Evolutionary conservation across 2,113 vertebrate genomes (phyloP).

Genomic region (Thermophis baileyi): DNA sequence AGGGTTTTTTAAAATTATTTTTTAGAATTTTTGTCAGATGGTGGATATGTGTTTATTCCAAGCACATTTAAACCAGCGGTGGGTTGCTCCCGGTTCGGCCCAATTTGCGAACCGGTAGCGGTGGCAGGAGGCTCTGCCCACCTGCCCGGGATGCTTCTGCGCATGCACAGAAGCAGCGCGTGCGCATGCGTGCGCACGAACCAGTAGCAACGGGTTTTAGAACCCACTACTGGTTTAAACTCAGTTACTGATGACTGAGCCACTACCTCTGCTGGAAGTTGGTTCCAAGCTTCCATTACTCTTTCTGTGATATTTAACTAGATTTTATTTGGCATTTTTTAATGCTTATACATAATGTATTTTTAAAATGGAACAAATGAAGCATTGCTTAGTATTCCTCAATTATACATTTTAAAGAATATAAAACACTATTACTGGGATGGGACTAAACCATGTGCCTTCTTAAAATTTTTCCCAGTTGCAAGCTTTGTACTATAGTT

Average conservation of each 20-base stretch:
- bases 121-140: too few relatives aligned
- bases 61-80: too few relatives aligned
- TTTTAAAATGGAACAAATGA: background rate
- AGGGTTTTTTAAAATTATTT: background rate
- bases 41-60: background rate
- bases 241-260: background rate
- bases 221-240: too few relatives aligned
- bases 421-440: background rate
- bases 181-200: too few relatives aligned
- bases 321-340: background rate
- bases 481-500: background rate
- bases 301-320: background rate
- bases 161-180: too few relatives aligned
- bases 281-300: background rate
- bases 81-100: too few relatives aligned
- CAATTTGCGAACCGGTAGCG: too few relatives aligned
- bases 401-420: background rate
- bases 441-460: background rate
- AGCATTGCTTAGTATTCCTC: background rate
- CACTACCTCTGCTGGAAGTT: background rate
- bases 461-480: background rate
- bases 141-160: too few relatives aligned
- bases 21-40: background rate
- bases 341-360: background rate
- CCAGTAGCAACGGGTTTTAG: too few relatives aligned